Conservation (phyloP, 1,140 invertebrate genomes). For the Bombus confusus region DNA sequence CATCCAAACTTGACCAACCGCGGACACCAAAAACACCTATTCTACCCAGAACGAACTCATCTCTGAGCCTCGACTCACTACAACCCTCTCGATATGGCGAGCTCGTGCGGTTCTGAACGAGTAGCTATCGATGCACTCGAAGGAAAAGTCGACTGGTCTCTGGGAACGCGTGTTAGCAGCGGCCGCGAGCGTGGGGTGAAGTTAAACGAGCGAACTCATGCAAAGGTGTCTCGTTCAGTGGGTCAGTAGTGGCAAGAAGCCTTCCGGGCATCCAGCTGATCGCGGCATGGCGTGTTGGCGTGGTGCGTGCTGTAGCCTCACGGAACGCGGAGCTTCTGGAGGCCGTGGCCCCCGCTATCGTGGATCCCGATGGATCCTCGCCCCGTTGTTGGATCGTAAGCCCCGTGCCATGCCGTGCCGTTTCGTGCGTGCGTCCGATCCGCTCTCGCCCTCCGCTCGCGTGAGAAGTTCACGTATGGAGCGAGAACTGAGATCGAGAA, state of each 20-base stretch:
- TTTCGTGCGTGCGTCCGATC: constrained; percentile 46
- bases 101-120: background rate
- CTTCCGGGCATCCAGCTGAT: constrained; percentile 78
- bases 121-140: background rate
- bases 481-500: constrained; percentile 29
- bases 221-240: constrained; percentile 79
- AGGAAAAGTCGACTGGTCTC: background rate
- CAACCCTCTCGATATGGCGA: too few species aligned
- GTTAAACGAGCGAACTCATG: constrained; percentile 74
- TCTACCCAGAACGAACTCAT: too few species aligned
- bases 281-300: constrained; percentile 71
- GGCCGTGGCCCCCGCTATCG: constrained; percentile 46
- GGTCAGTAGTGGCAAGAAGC: constrained; percentile 80
- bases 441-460: constrained; percentile 45
- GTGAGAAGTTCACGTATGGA: constrained; percentile 51
- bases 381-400: constrained; percentile 30
- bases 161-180: constrained; percentile 17
- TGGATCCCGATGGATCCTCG: constrained; percentile 60
- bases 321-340: constrained; percentile 49
- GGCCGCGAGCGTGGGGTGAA: constrained; percentile 49
- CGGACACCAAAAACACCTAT: too few species aligned
- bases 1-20: too few species aligned
- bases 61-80: too few species aligned
- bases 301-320: constrained; percentile 74
- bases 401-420: constrained; percentile 48